Percentiles rank a stretch among this genome's conserved stretches.
These are phyloP conservation scores for Porites lutea DNA, from an alignment of 64 coral and sea anemone genomes.

Conservation along the genomic window DNA sequence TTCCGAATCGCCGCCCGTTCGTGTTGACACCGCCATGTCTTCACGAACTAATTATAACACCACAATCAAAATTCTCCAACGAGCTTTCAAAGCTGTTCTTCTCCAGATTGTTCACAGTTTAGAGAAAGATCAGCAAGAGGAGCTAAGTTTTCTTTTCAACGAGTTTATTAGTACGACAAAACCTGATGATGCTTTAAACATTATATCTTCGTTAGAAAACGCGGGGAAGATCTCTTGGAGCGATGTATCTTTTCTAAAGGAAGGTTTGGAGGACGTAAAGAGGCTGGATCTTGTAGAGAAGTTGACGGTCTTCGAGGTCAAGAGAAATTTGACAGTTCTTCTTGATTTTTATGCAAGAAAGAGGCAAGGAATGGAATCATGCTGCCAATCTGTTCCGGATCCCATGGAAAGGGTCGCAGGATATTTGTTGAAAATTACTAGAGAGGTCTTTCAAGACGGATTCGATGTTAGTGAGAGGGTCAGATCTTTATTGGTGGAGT, in stretches of 20 bases:
- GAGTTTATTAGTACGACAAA: neutral
- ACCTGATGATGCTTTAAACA: neutral
- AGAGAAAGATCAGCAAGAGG: neutral
- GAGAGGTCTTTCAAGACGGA: neutral
- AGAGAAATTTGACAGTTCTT: neutral
- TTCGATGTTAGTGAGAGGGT: neutral
- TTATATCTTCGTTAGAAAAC: neutral
- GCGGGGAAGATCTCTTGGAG: neutral
- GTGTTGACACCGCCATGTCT: neutral
- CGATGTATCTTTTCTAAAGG: neutral
- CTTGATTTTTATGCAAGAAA: slow-evolving; percentile 17
- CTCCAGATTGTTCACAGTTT: neutral
- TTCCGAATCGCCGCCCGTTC: too few species aligned
- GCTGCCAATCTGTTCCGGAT: neutral
- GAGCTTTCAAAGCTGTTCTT: neutral
- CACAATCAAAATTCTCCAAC: neutral
- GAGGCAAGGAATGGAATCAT: neutral
- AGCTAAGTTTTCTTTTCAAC: neutral
- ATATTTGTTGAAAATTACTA: neutral
- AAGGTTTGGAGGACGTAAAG: neutral
- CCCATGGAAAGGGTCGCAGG: neutral
- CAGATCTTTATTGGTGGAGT: neutral
- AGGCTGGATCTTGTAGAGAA: neutral
- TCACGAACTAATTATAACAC: neutral
- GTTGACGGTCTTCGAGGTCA: neutral